Evolutionary conservation across 2,113 vertebrate genomes (phyloP), one percentile per base, ranked within the genome.

Genomic region (Chaetodon trifascialis): DNA sequence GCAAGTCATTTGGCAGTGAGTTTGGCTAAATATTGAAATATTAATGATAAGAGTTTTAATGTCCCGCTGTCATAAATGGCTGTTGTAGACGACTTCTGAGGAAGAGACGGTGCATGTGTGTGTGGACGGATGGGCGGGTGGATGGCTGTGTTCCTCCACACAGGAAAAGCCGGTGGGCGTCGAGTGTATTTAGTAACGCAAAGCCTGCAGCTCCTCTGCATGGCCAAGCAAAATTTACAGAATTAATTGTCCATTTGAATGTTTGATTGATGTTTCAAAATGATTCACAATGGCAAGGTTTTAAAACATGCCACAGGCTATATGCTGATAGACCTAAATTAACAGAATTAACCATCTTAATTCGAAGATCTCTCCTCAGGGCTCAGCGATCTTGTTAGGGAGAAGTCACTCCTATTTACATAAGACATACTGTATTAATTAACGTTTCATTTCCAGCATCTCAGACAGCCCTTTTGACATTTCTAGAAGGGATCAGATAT

Each of bases 201-300:
- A 40, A 40, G 38, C 38, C 38, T 8, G 38, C 38, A 40, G 38
- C 86, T 82, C 66, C 54, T 71, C 62, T 65, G 60, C 79, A 75
- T 65, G 72, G 80, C 75, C 54, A 23, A 78, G 84, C 66, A 56
- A 65, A 46, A 88, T 86, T 78, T 73, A 89, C 81, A 34, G 77
- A 85, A 80, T 86, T 88, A 92, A 89, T 89, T 84, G 86, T 54
- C 82, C 80, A 68, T 85, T 88, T 87, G 68, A 76, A 83, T 83
- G 65, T 66, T 81, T 90, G 88, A 86, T 90, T 88, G 85, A 90
- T 82, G 78, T 79, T 86, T 79, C 66, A 80, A 54, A 87, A 86
- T 87, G 65, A 89, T 86, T 86, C 74, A 73, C 63, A 51, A 49
- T 85, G 34, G 34, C 74, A 68, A 44, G 36, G 56, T 76, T 82